Evolutionary conservation across 1,140 invertebrate species (phyloP).

Genomic region (Nasonia giraulti): DNA sequence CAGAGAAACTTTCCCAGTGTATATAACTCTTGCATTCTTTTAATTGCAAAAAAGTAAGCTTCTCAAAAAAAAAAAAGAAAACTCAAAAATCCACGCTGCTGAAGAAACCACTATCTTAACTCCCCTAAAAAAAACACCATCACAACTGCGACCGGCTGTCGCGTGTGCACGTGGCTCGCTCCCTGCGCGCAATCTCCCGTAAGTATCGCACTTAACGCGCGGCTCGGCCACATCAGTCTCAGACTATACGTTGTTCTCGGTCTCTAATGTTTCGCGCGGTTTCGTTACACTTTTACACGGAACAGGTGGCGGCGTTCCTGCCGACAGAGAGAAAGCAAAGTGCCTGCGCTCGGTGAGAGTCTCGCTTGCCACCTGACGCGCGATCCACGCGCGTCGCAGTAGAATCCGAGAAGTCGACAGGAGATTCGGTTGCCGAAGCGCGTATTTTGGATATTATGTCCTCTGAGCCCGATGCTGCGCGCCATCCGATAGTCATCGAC

Average conservation of each 20-base stretch:
- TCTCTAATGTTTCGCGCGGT: slow-evolving; percentile 20
- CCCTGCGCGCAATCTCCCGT: background rate
- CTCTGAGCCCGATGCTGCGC: background rate
- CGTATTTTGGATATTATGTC: slow-evolving; percentile 26
- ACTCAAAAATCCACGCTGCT: background rate
- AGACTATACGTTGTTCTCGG: background rate
- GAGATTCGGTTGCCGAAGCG: slow-evolving; percentile 21
- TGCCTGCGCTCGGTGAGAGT: background rate
- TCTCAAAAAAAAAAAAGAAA: background rate
- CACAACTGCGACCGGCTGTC: background rate
- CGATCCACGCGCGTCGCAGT: background rate
- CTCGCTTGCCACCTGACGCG: slow-evolving; percentile 42
- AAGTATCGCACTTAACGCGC: background rate
- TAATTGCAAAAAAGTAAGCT: background rate
- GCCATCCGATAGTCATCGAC: slow-evolving; percentile 6
- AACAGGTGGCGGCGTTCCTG: slow-evolving; percentile 16
- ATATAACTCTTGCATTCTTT: no score
- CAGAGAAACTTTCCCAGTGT: no score
- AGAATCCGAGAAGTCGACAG: background rate
- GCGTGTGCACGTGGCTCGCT: background rate
- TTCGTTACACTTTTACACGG: slow-evolving; percentile 35
- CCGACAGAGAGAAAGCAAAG: slow-evolving; percentile 4
- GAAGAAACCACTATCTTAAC: background rate
- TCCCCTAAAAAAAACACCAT: background rate
- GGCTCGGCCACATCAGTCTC: no score